Evolutionary conservation across 37 sponge, comb jelly and placozoan genomes (phyloP).

Genomic region (Amphimedon queenslandica): DNA sequence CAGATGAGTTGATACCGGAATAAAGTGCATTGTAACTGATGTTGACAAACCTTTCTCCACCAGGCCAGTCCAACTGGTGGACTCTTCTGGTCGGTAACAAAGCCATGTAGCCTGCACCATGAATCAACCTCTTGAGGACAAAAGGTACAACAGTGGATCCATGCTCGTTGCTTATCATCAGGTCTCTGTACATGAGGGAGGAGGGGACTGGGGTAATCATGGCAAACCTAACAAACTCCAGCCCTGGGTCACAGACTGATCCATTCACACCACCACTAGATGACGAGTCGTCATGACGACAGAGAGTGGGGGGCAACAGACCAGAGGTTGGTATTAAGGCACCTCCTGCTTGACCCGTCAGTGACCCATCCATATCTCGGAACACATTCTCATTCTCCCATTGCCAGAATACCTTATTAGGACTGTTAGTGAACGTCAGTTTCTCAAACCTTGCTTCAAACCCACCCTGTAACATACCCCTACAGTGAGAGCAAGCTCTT

Average conservation of each 20-base stretch:
- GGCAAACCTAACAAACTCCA: constrained; percentile 52
- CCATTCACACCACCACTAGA: constrained; percentile 14
- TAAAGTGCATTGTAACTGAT: constrained; percentile 39
- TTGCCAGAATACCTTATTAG: constrained; percentile 58
- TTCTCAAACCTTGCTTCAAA: constrained; percentile 72
- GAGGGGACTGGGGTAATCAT: constrained; percentile 35
- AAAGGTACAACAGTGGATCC: constrained; percentile 34
- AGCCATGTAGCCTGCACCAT: constrained; percentile 76
- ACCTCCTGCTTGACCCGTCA: constrained; percentile 55
- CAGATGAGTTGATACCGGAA: constrained; percentile 22
- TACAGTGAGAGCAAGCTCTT: constrained; percentile 87
- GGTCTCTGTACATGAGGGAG: constrained; percentile 28
- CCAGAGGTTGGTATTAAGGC: constrained; percentile 47
- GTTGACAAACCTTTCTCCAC: constrained; percentile 47
- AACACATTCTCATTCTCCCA: constrained; percentile 81
- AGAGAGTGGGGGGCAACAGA: constrained; percentile 56
- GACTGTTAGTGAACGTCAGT: constrained; percentile 46
- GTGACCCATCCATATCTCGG: constrained; percentile 64
- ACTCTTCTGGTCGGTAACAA: constrained; percentile 44
- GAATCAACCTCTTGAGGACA: constrained; percentile 56
- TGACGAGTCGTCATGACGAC: constrained; percentile 9
- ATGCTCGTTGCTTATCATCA: constrained; percentile 40
- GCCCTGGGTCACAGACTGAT: constrained; percentile 27
- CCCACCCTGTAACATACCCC: constrained; percentile 70
- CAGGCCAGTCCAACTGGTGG: constrained; percentile 43